Evolutionary conservation across 2,113 vertebrate species (phyloP).

Genomic region (Cynocephalus volans): DNA sequence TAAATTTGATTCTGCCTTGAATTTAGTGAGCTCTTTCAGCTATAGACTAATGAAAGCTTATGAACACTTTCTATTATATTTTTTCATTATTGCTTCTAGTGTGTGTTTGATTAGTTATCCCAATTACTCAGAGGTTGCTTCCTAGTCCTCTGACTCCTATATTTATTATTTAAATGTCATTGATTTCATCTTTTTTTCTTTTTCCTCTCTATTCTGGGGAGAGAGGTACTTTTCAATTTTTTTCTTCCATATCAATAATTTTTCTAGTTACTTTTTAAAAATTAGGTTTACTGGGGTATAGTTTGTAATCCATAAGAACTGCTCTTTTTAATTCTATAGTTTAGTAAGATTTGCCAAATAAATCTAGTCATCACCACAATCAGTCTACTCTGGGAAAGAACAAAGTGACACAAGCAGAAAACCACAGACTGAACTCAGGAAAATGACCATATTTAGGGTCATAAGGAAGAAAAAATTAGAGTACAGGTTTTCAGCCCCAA

Average conservation of each 20-base stretch:
- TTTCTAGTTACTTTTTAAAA: slow-evolving; percentile 15
- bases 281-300: not conserved
- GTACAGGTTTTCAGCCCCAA: not conserved
- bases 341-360: not conserved
- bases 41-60: not conserved
- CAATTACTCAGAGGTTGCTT: not conserved
- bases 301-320: not conserved
- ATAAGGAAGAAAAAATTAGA: not conserved
- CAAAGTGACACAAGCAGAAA: not conserved
- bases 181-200: not conserved
- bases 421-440: not conserved
- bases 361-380: not conserved
- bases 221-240: not conserved
- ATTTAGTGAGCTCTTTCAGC: not conserved
- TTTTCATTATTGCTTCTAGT: not conserved
- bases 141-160: not conserved
- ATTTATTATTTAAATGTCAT: not conserved
- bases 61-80: not conserved
- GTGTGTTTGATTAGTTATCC: not conserved
- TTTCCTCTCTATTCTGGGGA: not conserved
- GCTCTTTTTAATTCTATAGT: not conserved
- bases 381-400: not conserved
- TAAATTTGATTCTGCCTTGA: not conserved
- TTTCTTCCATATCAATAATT: not conserved
- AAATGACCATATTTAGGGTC: not conserved